Evolutionary conservation across 2,888 invertebrate genomes (phyloP).

Genomic region (Eubasilissa splendida): DNA sequence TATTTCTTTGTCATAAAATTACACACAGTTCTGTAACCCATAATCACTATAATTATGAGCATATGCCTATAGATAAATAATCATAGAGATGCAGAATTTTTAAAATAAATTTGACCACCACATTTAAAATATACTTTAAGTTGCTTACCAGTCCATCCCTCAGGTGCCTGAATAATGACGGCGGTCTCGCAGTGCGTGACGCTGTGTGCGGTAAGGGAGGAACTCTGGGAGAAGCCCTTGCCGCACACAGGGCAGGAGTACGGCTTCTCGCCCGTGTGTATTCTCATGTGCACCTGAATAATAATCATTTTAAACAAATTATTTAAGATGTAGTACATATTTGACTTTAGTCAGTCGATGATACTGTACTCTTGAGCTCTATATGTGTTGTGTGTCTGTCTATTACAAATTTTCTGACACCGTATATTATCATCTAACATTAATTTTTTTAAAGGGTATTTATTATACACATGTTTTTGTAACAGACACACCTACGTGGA

Average conservation of each 20-base stretch:
- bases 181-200: constrained; percentile 2
- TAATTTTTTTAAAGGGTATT: too few relatives aligned
- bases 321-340: background rate
- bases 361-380: background rate
- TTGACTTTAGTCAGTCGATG: background rate
- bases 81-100: too few relatives aligned
- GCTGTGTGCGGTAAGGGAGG: constrained; percentile 38
- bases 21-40: background rate
- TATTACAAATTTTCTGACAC: too few relatives aligned
- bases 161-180: constrained; percentile 4
- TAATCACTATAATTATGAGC: background rate
- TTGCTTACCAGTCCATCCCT: constrained; percentile 10
- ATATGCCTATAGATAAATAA: too few relatives aligned
- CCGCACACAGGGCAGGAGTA: constrained; percentile 42
- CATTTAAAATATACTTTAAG: background rate
- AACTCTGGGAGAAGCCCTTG: constrained; percentile 44
- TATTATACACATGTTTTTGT: too few relatives aligned
- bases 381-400: too few relatives aligned
- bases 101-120: too few relatives aligned
- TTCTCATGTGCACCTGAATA: constrained; percentile 47
- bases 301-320: background rate
- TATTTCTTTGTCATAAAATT: background rate
- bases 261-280: constrained; percentile 44
- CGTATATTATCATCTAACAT: too few relatives aligned
- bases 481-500: too few relatives aligned